Evolutionary conservation across 2,113 vertebrate species (phyloP).

Genomic region (Malurus alboscapulatus): DNA sequence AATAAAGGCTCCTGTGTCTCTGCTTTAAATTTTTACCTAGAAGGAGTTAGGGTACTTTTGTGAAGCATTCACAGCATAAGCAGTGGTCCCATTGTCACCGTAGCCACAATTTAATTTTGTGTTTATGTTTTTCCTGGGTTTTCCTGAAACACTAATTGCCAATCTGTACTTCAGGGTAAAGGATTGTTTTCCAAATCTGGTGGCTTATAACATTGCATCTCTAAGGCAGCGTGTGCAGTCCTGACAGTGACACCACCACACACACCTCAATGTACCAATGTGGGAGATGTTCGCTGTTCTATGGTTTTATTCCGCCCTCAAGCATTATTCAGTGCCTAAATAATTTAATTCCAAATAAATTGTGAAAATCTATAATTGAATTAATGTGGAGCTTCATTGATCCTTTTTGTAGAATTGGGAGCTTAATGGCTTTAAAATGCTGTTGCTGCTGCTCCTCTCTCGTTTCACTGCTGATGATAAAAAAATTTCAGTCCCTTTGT

Average conservation of each 20-base stretch:
- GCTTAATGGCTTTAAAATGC: neutral
- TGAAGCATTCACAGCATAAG: neutral
- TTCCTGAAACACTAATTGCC: neutral
- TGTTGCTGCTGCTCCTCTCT: neutral
- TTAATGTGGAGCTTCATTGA: neutral
- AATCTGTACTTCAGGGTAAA: neutral
- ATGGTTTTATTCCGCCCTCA: neutral
- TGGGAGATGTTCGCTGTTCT: neutral
- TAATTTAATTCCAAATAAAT: neutral
- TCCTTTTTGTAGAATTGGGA: neutral
- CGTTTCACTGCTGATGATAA: neutral
- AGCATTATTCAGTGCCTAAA: neutral
- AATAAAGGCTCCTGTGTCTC: neutral
- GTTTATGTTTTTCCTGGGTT: neutral
- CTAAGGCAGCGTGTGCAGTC: neutral
- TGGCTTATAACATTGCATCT: neutral
- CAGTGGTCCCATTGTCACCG: neutral
- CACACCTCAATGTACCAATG: fast-evolving
- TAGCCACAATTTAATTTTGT: neutral
- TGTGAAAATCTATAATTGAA: neutral
- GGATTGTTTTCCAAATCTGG: neutral
- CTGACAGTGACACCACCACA: neutral
- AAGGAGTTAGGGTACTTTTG: neutral
- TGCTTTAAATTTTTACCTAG: neutral
- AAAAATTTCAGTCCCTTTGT: neutral